phyloP scores from a whole-genome alignment of 2,888 invertebrate genomes.

The Drosophila falleni region DNA sequence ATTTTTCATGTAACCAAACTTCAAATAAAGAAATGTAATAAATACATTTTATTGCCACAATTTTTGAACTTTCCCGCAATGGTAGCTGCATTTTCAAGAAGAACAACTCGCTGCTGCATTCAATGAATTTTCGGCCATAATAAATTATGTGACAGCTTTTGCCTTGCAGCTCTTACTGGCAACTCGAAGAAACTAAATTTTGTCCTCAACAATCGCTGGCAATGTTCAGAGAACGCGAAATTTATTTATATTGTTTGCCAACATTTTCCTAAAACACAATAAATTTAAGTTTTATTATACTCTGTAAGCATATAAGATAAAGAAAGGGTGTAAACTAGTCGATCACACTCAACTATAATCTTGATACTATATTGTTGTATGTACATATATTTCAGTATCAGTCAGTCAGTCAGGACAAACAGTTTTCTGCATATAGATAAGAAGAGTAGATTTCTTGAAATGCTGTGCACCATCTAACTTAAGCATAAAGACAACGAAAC shows the following conservation, averaged over 20 bases:
- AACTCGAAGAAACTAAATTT: slow-evolving; percentile 30
- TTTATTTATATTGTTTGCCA: slow-evolving; percentile 68
- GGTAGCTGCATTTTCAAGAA: neutral
- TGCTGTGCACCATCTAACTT: too few species aligned
- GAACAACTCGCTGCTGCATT: slow-evolving; percentile 40
- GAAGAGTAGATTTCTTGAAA: too few species aligned
- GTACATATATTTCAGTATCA: neutral
- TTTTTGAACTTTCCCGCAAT: slow-evolving; percentile 20
- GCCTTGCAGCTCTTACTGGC: slow-evolving; percentile 29
- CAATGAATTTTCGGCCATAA: slow-evolving; percentile 66
- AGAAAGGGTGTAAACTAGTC: too few species aligned
- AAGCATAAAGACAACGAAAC: too few species aligned
- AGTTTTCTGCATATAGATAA: too few species aligned
- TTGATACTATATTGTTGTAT: too few species aligned
- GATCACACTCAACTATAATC: too few species aligned
- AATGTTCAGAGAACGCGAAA: slow-evolving; percentile 30
- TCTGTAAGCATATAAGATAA: too few species aligned
- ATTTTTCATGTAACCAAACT: neutral
- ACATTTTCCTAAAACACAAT: slow-evolving; percentile 68
- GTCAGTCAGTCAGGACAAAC: too few species aligned
- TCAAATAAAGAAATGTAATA: slow-evolving; percentile 67
- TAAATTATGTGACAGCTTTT: slow-evolving; percentile 55
- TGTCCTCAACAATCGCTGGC: slow-evolving; percentile 11
- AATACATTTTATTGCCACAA: slow-evolving; percentile 70
- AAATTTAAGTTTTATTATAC: neutral